Conservation (phyloP, 2,888 invertebrate species). For the Yponomeuta sedellus region DNA sequence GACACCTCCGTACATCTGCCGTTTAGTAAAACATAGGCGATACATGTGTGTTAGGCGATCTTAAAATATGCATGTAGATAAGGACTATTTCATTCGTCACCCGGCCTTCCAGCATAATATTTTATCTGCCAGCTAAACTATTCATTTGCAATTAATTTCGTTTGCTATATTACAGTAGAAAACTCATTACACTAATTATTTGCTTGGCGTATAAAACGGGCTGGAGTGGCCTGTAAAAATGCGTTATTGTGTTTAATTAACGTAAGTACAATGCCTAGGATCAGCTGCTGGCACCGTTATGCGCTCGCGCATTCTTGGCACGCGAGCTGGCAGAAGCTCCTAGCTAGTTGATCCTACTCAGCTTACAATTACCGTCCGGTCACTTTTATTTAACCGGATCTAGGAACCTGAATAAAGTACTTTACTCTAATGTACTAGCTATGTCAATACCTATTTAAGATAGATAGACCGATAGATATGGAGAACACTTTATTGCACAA, state of each 20-base stretch:
- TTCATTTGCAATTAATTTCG: slow-evolving; percentile 11
- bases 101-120: neutral
- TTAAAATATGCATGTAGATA: neutral
- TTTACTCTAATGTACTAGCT: too few species aligned
- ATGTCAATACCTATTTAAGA: too few species aligned
- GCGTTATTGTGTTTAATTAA: slow-evolving; percentile 56
- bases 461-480: too few species aligned
- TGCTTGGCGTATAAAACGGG: slow-evolving; percentile 5
- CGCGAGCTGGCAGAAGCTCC: slow-evolving; percentile 38
- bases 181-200: slow-evolving; percentile 16
- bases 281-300: slow-evolving; percentile 68
- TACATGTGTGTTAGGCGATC: neutral
- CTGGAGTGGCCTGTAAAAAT: slow-evolving; percentile 20
- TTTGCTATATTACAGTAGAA: slow-evolving; percentile 10
- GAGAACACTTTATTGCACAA: too few species aligned
- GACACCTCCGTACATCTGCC: neutral
- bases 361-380: neutral
- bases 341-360: neutral
- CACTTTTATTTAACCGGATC: neutral
- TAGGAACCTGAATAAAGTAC: too few species aligned
- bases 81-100: neutral
- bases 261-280: slow-evolving; percentile 44
- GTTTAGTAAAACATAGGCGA: neutral
- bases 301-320: slow-evolving; percentile 57
- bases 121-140: neutral